Evolutionary conservation across 2,797 vertebrate genomes (phyloP).

Genomic region (Siniperca obscura): DNA sequence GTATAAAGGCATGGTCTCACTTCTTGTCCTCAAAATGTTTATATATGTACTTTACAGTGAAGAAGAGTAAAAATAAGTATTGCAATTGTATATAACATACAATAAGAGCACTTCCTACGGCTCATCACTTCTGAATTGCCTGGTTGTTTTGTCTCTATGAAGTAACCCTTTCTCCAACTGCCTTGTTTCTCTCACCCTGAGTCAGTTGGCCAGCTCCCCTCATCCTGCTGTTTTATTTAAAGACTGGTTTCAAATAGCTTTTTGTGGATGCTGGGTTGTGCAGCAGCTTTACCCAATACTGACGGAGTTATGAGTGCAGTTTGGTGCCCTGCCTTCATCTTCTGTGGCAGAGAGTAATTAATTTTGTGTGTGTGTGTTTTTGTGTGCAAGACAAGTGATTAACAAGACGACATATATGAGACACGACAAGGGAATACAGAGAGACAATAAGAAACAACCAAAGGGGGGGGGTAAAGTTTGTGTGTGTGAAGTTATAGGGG

Average conservation of each 20-base stretch:
- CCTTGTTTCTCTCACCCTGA: conserved; percentile 45
- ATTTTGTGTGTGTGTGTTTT: no score
- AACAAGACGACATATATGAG: no score
- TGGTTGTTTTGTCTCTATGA: conserved; percentile 17
- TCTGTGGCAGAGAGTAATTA: conserved; percentile 63
- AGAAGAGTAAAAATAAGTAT: not conserved
- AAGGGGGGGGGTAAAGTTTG: no score
- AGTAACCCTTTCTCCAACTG: conserved; percentile 16
- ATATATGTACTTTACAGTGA: not conserved
- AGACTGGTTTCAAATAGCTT: conserved; percentile 66
- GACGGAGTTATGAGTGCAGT: conserved; percentile 73
- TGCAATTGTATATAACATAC: not conserved
- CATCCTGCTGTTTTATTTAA: conserved; percentile 68
- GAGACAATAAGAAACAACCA: no score
- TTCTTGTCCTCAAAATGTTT: conserved; percentile 8
- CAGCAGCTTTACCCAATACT: conserved; percentile 46
- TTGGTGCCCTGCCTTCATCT: conserved; percentile 63
- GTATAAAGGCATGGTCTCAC: not conserved
- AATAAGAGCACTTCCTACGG: not conserved
- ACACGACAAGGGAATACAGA: no score
- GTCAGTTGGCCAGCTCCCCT: conserved; percentile 47
- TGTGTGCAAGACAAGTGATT: no score
- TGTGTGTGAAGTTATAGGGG: no score
- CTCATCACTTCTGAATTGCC: conserved; percentile 18
- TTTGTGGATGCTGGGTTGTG: conserved; percentile 54